Percentiles rank a stretch among this genome's conserved stretches.
Evolutionary conservation across 2,797 vertebrate genomes (phyloP).

Genomic region (Apodemus agrarius): DNA sequence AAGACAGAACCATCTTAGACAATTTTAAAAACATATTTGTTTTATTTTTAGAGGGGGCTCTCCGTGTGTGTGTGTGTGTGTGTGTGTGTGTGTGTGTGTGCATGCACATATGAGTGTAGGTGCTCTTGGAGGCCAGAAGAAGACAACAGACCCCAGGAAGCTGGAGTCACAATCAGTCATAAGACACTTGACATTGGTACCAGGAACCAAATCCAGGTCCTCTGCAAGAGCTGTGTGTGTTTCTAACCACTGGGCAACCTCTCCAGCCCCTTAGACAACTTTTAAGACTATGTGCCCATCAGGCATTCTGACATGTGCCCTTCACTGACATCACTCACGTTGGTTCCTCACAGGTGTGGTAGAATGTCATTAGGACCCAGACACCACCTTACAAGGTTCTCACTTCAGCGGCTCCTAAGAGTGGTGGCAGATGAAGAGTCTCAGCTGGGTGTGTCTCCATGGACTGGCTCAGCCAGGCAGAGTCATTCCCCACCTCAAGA

Average conservation of each 20-base stretch:
- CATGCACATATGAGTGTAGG: neutral
- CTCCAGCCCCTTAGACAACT: neutral
- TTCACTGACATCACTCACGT: neutral
- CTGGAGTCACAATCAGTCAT: neutral
- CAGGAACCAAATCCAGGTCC: neutral
- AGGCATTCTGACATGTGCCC: neutral
- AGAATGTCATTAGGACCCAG: neutral
- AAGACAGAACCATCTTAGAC: neutral
- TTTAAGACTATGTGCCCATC: neutral
- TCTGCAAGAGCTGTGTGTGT: neutral
- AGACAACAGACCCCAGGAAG: neutral
- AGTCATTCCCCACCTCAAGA: neutral
- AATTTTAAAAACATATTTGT: neutral
- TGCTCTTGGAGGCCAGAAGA: neutral
- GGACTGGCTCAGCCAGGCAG: neutral
- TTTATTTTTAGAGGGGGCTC: neutral
- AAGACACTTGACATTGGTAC: neutral
- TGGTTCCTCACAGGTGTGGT: too few species aligned
- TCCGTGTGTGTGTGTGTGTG: neutral
- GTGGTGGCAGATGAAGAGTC: neutral
- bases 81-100: too few species aligned
- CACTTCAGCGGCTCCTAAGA: neutral
- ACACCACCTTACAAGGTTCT: neutral
- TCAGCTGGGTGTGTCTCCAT: neutral
- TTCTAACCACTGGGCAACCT: neutral